A percentile compares a stretch with the other conserved stretches of the same genome.
phyloP scores from a whole-genome alignment of 2,797 vertebrate species.

The Dicrostonyx torquatus region DNA sequence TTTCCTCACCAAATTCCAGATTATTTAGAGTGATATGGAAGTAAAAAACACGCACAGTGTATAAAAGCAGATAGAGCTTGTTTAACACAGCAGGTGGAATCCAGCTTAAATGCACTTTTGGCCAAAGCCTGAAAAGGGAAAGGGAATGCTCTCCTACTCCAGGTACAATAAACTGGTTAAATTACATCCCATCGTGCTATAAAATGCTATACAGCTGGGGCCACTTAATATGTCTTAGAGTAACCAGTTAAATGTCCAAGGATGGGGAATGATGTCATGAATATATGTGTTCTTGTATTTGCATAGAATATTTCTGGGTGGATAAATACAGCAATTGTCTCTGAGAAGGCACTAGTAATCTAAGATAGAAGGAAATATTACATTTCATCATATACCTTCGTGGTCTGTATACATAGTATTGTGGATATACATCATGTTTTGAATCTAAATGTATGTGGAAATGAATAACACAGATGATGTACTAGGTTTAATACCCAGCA shows the following conservation, averaged over 20 bases:
- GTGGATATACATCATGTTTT: neutral
- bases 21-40: neutral
- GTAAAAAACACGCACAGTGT: neutral
- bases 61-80: neutral
- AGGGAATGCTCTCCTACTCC: neutral
- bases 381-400: neutral
- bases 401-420: slow-evolving; percentile 9
- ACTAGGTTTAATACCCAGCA: neutral
- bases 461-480: neutral
- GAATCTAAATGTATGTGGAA: slow-evolving; percentile 40
- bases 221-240: neutral
- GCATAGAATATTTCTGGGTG: slow-evolving; percentile 8
- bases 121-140: neutral
- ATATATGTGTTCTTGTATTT: neutral
- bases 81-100: neutral
- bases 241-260: neutral
- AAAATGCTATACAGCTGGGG: neutral
- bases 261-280: neutral
- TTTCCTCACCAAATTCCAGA: neutral
- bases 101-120: neutral
- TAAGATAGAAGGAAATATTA: slow-evolving; percentile 4
- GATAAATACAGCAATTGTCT: neutral
- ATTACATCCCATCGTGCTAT: neutral
- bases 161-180: neutral
- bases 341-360: neutral